A percentile compares a stretch with the other conserved stretches of the same genome.
These are phyloP conservation scores for Setipinna tenuifilis DNA, from an alignment of 2,797 vertebrate species.

Conservation along the genomic window DNA sequence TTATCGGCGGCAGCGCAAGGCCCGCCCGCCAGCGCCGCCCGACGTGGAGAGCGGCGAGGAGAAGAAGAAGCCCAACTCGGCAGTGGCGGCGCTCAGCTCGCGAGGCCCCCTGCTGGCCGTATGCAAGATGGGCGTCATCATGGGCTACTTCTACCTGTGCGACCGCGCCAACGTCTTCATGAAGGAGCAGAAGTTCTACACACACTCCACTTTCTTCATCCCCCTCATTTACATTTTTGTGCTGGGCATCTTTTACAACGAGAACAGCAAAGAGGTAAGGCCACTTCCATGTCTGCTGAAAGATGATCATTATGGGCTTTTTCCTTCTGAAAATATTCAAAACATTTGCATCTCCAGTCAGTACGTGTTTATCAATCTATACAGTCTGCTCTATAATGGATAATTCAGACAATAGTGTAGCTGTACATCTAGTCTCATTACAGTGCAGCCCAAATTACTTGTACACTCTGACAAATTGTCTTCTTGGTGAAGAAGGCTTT, in stretches of 20 bases:
- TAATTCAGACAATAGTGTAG: no score
- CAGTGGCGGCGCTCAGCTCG: constrained; percentile 69
- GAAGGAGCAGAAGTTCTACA: constrained; percentile 99
- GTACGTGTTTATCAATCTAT: no score
- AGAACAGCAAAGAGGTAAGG: constrained; percentile 92
- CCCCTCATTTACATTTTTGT: constrained; percentile 94
- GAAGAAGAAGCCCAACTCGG: constrained; percentile 87
- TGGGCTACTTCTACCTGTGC: constrained; percentile 97
- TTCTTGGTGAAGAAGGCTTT: no score
- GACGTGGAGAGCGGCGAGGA: constrained; percentile 94
- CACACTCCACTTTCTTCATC: constrained; percentile 96
- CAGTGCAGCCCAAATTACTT: no score
- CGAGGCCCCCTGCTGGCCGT: constrained; percentile 84
- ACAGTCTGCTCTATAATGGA: no score
- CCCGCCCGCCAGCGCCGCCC: constrained; percentile 72
- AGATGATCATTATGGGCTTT: neutral
- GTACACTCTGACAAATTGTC: no score
- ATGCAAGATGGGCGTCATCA: constrained; percentile 93
- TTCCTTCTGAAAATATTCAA: no score
- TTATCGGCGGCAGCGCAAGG: constrained; percentile 81
- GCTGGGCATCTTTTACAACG: constrained; percentile 93
- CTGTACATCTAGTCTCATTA: no score
- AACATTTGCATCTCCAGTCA: no score
- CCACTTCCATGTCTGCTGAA: neutral
- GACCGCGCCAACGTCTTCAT: constrained; percentile 96